Base-by-base conservation (phyloP, 1,140 invertebrate species). In the Zophobas atratus region DNA sequence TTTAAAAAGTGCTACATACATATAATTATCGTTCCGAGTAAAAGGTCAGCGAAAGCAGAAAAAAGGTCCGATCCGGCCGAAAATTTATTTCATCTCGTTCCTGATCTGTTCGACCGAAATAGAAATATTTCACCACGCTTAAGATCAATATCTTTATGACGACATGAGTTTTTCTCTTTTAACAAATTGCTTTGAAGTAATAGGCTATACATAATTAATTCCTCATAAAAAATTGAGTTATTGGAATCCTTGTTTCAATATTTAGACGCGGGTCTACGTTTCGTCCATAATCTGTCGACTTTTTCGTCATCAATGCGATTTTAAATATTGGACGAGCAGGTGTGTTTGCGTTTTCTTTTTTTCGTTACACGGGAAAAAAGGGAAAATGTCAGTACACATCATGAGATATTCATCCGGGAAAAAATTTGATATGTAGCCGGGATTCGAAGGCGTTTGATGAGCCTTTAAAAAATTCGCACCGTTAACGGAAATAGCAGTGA, bases 211-310 rank as follows among this genome's bases (percentile, higher is more conserved):
- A 51, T 51, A 51, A 51, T 51, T 6, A 20, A 51, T 57, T 2
- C 34, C 1, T 35, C 1, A 35, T 57, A 5, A 57, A 57, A 35
- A 57, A 35, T 57, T 35, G 34, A 36, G 1, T 57, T 57, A 36
- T 2, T 57, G 2, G 32, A 35, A 57, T 57, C 55, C 55, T 57
- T 57, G 55, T 57, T 57, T 57, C 55, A 57, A 57, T 57, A 57
- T 57, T 57, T 57, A 57, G 3, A 8, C 35, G 3, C 4, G 20
- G 20, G 49, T 51, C 4, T 51, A 20, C 49, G 49, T 51, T 51
- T 46, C 2, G 20, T 51, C 4, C 2, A n/a, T 20, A 5, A 20
- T 4, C 2, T n/a, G 49, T 51, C 49, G 20, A 4, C n/a, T 20
- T 6, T 51, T 51, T 51, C 20, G n/a, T 51, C 2, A 51, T 51